phyloP scores from a whole-genome alignment of 2,797 vertebrate genomes.

The Myotis findleyi region DNA sequence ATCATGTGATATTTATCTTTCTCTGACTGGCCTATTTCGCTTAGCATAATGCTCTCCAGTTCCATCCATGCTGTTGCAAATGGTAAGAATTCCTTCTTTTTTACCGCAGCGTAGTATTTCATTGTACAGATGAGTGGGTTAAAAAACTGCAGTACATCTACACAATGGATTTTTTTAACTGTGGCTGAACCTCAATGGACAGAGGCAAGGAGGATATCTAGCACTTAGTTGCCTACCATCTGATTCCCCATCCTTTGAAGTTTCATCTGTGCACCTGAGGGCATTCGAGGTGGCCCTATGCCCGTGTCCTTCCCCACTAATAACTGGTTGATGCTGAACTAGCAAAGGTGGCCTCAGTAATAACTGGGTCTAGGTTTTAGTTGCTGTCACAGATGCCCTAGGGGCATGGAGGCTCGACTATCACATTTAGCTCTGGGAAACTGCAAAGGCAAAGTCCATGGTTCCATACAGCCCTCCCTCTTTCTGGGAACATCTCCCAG shows the following conservation, averaged over 20 bases:
- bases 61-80: no score
- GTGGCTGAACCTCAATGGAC: slow-evolving; percentile 50
- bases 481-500: neutral
- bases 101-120: no score
- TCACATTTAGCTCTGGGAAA: neutral
- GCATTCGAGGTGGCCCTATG: neutral
- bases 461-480: neutral
- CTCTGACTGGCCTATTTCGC: no score
- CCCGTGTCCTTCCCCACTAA: slow-evolving; percentile 15
- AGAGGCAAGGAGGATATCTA: slow-evolving; percentile 17
- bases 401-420: neutral
- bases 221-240: slow-evolving; percentile 13
- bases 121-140: no score
- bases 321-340: neutral
- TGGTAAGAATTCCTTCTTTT: no score
- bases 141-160: no score
- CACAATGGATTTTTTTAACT: neutral
- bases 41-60: no score
- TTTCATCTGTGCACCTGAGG: neutral
- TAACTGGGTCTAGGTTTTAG: slow-evolving; percentile 23
- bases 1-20: no score
- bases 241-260: slow-evolving; percentile 50
- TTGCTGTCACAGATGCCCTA: neutral
- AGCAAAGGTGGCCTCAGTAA: neutral
- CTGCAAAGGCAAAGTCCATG: neutral